Conservation (phyloP, 2,888 invertebrate genomes). For the Orthosia gothica region DNA sequence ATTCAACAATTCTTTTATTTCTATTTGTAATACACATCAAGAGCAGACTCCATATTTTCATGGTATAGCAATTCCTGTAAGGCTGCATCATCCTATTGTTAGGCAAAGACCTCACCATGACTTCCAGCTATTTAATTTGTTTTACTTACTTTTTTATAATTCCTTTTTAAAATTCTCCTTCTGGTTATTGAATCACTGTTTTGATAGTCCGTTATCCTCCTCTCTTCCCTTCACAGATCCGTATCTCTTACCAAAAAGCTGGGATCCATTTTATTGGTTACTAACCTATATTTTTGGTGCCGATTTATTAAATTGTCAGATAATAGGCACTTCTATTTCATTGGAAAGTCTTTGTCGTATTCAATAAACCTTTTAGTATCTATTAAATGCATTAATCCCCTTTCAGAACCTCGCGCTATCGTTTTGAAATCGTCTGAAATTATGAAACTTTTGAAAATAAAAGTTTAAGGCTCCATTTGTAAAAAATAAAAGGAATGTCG, state of each 20-base stretch:
- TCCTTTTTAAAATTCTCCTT: no score
- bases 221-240: not conserved
- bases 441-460: not conserved
- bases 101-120: not conserved
- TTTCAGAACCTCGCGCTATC: conserved; percentile 8
- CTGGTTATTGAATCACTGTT: not conserved
- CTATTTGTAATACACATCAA: no score
- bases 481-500: not conserved
- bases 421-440: not conserved
- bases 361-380: conserved; percentile 20
- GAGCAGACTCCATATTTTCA: not conserved
- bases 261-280: not conserved
- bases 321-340: conserved; percentile 7
- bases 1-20: no score
- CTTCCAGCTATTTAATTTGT: no score
- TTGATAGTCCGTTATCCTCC: not conserved
- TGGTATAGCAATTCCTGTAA: not conserved
- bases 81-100: not conserved
- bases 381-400: conserved; percentile 18
- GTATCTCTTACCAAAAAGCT: not conserved
- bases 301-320: not conserved
- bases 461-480: not conserved
- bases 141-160: no score
- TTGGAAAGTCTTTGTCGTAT: not conserved
- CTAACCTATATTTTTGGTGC: not conserved